Evolutionary conservation across 2,113 vertebrate genomes (phyloP), one percentile per base, ranked within the genome.

Genomic region (Lophochroa leadbeateri): DNA sequence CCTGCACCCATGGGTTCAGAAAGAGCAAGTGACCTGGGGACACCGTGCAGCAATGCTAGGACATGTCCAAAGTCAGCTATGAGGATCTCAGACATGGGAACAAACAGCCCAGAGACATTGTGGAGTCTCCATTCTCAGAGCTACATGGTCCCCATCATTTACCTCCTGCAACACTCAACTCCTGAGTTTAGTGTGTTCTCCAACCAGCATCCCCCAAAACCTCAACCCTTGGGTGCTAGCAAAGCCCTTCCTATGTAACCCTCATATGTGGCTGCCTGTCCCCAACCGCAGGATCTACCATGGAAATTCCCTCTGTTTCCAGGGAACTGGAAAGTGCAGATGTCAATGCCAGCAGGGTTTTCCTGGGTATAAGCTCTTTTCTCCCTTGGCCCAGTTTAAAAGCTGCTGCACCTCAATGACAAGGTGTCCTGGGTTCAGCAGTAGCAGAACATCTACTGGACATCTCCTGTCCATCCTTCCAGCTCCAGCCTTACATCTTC

Each of bases 81-180:
- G 29, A 83, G 33, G 23, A 37, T 37, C 57, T 80, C 68, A 74
- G 35, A 19, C 5, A 16, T 9, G 7, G 17, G 53, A 55, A 41
- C 37, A 41, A 43, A 21, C 21, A 58, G 17, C 20, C 3, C 24
- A 24, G 60, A 68, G 37, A 20, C 8, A 6, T 6, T 57, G 33
- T 9, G 13, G 39, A 55, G 12, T 27, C 58, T 71, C 44, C 41
- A 49, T 13, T 24, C 43, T 57, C 29, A 21, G 10, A 74, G n/a
- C 8, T 28, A 58, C 2, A 4, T 6, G 12, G 11, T 46, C 28
- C 9, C 10, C 17, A 9, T 16, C 2, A 0, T 43, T 29, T 21
- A 41, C 19, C n/a, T 82, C 16, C 6, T 25, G 11, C 33, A 50
- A 27, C 28, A 23, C 12, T 78, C n/a, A 16, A 5, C 17, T 7